Base-by-base conservation (phyloP, 2,888 invertebrate species). In the Octonoba sinensis region DNA sequence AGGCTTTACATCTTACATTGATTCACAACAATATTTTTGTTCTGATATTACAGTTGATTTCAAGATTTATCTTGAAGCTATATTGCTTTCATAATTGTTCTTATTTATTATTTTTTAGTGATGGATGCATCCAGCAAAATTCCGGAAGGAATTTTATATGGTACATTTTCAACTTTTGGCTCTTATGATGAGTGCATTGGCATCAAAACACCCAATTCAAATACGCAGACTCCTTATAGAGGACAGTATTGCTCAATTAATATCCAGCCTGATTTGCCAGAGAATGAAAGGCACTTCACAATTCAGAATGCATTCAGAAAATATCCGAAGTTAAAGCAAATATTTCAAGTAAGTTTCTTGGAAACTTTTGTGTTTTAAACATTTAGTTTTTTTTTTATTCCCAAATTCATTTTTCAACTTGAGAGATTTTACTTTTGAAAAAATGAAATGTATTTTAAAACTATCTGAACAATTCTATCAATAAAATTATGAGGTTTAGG, bases 121-220 rank as follows among this genome's bases (percentile, higher is more conserved):
- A 76, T 78, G 62, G 84, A 84, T 78, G 84, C 84, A 46, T 76
- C 73, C 22, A 79, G 82, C 49, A 84, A 84, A 60, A 66, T 82
- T 12, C 82, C 84, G 11, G 82, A 82, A 65, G 84, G 82, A 36
- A 74, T 84, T 64, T 62, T 84, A 13, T 79, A 78, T 65, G 84
- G 84, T 16, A 74, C 82, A 8, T 71, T 84, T 13, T 77, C 84
- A 1, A 79, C 82, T 15, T 82, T 82, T 54, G 84, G 84, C 0
- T 77, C 82, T 0, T 84, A 78, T 62, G 82, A 82, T 70, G 82
- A 84, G 75, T 84, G 84, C 54, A 22, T 84, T 36, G 82, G 65
- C 15, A 67, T 83, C 3, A 64, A 70, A 67, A 75, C 74, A 12
- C 69, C 77, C 12, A 71, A 73, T 47, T n/a, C 18, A 11, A 64